Base-by-base conservation (phyloP, 2,888 invertebrate genomes). In the Onchidella celtica region DNA sequence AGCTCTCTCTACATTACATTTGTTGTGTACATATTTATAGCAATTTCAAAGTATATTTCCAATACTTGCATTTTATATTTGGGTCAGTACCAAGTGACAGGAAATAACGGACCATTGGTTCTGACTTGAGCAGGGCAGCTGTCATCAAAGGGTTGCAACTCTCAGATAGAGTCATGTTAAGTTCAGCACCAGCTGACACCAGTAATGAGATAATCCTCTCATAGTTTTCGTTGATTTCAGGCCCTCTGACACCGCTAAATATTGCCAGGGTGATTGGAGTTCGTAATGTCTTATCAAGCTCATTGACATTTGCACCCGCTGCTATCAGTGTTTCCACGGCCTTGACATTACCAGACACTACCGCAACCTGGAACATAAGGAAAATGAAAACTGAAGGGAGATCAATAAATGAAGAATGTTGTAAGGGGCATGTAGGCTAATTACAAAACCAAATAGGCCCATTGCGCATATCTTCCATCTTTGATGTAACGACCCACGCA, bases 221-320 rank as follows among this genome's bases (percentile, higher is more conserved):
- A 34, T 85, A 79, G 59, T 87, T 85, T 29, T 86, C 86, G 36
- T 85, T 84, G 2, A 87, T 69, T 27, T 78, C 74, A 11, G 77
- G 61, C n/a, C 82, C 83, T 69, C 86, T 79, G n/a, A 86, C 77
- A 34, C 87, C 86, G 36, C 86, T 83, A 81, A 85, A 86, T 34
- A 90, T 85, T 40, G 90, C 81, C 72, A 88, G 89, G 24, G 90
- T 90, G 70, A 91, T 79, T 27, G 89, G 88, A 21, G 88, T 89
- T 24, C 88, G 85, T 1, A 90, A 87, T 1, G 86, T 85, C 11
- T 79, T 84, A 78, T 90, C 90, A 38, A 89, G 63, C 0, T 85
- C 86, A 79, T 89, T 89, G 21, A 87, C 83, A 69, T 88, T 84
- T 14, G 90, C 87, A 9, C 90, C 90, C 0, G 86, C 86, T 2